Evolutionary conservation across 2,113 vertebrate species (phyloP).

Genomic region (Lethenteron camtschaticum): DNA sequence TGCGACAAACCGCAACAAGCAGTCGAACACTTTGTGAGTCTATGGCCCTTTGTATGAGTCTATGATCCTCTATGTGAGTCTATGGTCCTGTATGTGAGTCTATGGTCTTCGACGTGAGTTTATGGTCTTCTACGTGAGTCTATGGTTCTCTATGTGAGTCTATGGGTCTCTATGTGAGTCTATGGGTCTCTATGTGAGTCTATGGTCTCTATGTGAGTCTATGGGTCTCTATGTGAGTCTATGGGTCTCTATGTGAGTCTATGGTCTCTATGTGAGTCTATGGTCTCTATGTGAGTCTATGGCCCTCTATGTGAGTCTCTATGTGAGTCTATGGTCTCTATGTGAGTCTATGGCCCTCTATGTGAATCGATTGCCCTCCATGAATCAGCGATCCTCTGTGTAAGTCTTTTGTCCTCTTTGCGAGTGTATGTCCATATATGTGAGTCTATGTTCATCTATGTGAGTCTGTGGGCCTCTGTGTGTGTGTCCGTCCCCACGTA

Average conservation of each 20-base stretch:
- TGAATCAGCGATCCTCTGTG: background rate
- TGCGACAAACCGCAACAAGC: no score
- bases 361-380: background rate
- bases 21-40: background rate
- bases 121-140: background rate
- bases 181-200: background rate
- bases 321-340: background rate
- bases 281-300: background rate
- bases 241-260: background rate
- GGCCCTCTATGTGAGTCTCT: background rate
- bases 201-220: background rate
- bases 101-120: background rate
- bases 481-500: background rate
- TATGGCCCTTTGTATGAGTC: background rate
- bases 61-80: background rate
- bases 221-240: background rate
- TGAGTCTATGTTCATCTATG: background rate
- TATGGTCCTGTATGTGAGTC: background rate
- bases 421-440: background rate
- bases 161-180: background rate
- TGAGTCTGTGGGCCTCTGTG: background rate
- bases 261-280: background rate
- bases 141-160: background rate
- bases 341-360: background rate
- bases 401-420: background rate